Conservation (phyloP, 2,113 vertebrate species). For the Pao palembangensis region DNA sequence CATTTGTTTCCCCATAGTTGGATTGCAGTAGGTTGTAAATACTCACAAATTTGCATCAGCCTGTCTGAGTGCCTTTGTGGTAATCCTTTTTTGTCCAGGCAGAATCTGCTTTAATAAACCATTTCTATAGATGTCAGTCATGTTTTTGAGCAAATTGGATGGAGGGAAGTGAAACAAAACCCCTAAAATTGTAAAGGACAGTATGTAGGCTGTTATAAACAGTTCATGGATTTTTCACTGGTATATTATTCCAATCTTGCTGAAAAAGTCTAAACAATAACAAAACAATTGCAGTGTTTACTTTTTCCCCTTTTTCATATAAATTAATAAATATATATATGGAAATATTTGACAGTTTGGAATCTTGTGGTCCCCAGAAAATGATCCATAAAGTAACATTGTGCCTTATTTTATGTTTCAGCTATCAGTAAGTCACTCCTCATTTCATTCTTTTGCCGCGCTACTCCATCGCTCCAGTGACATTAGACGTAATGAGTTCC, state of each 20-base stretch:
- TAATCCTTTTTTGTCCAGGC: background rate
- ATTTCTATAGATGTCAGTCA: slow-evolving; percentile 21
- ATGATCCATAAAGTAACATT: slow-evolving; percentile 39
- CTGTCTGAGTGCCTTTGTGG: background rate
- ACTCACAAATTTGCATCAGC: slow-evolving; percentile 17
- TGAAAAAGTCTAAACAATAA: slow-evolving; percentile 3
- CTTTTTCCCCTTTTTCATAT: no score
- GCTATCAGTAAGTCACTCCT: slow-evolving; percentile 22
- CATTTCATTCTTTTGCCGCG: slow-evolving; percentile 4
- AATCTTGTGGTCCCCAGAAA: slow-evolving; percentile 14
- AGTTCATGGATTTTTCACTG: slow-evolving; percentile 11
- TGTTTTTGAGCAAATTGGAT: background rate
- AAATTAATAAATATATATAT: no score
- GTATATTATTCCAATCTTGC: slow-evolving; percentile 1
- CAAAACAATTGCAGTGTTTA: slow-evolving; percentile 16
- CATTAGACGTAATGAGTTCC: slow-evolving; percentile 19
- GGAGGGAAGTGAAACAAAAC: no score
- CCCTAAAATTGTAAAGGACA: slow-evolving; percentile 6
- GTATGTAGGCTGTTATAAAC: slow-evolving; percentile 13
- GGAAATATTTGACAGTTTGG: slow-evolving; percentile 11
- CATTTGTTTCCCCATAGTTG: slow-evolving; percentile 11
- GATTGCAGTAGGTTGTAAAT: slow-evolving; percentile 21
- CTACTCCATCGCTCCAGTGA: slow-evolving; percentile 2
- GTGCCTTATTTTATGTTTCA: slow-evolving; percentile 53
- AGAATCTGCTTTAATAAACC: slow-evolving; percentile 26